These are phyloP conservation scores for Caenorhabditis imperialis DNA, from an alignment of 2,888 invertebrate genomes.

Conservation along the genomic window DNA sequence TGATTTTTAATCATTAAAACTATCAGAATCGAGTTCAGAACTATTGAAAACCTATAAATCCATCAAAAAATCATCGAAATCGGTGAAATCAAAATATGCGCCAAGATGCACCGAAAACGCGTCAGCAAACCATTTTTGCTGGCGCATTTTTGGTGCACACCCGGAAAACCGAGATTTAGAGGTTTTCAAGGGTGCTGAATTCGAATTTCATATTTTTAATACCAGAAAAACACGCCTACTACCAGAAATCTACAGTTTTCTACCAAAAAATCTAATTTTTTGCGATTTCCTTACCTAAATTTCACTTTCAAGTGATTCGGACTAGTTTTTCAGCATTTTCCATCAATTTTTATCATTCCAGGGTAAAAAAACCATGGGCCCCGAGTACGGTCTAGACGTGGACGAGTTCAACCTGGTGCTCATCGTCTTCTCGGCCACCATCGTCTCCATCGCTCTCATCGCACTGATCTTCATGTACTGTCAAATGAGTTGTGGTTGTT, in stretches of 20 bases:
- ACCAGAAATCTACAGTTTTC: background rate
- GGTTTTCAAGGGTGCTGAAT: background rate
- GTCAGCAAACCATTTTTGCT: too few relatives aligned
- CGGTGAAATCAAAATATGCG: too few relatives aligned
- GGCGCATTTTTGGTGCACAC: too few relatives aligned
- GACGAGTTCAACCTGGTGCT: slow-evolving; percentile 55
- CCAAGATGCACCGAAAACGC: too few relatives aligned
- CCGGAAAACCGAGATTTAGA: background rate
- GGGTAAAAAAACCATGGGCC: slow-evolving; percentile 8
- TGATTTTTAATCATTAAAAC: too few relatives aligned
- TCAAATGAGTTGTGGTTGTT: slow-evolving; percentile 50
- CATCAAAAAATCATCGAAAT: too few relatives aligned
- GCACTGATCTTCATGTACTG: slow-evolving; percentile 47
- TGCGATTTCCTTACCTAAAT: background rate
- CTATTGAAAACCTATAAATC: too few relatives aligned
- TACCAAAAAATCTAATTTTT: background rate
- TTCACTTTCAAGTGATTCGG: background rate
- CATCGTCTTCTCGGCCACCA: slow-evolving; percentile 45
- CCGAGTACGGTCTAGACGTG: slow-evolving; percentile 21
- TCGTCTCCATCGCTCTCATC: slow-evolving; percentile 34
- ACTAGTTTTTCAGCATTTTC: too few relatives aligned
- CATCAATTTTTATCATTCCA: too few relatives aligned
- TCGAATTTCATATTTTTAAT: too few relatives aligned
- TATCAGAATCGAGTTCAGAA: too few relatives aligned
- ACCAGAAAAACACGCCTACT: too few relatives aligned